Conservation (phyloP, 1,140 invertebrate genomes). For the Bathynomus jamesi region DNA sequence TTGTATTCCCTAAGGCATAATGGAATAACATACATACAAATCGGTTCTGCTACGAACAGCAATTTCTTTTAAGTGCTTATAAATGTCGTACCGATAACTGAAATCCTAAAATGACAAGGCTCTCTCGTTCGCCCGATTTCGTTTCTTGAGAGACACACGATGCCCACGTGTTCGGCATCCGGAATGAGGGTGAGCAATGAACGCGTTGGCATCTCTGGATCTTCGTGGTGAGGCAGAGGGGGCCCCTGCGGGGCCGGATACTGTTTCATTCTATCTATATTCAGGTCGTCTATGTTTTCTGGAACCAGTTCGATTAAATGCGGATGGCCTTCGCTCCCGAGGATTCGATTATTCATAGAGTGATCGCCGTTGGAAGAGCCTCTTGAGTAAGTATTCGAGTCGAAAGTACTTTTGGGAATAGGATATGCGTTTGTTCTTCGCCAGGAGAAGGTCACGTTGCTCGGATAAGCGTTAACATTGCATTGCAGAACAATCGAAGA, state of each 20-base stretch:
- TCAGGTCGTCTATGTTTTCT: background rate
- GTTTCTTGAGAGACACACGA: background rate
- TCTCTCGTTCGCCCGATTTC: background rate
- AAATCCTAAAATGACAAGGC: background rate
- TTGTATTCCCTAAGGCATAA: no score
- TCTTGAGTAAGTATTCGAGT: background rate
- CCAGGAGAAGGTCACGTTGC: background rate
- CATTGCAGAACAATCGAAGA: background rate
- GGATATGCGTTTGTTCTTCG: background rate
- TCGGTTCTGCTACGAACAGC: no score
- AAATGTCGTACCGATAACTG: background rate
- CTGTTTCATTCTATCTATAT: background rate
- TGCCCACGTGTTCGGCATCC: background rate
- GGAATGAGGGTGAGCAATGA: background rate
- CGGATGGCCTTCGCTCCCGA: background rate
- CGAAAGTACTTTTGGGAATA: background rate
- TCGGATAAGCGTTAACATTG: background rate
- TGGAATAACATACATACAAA: no score
- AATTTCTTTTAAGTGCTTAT: no score
- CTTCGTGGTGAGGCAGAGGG: background rate
- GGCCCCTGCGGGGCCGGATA: background rate
- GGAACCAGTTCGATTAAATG: background rate
- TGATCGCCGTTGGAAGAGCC: background rate
- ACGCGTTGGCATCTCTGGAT: background rate
- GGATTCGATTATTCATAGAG: no score